Conservation (phyloP, 2,113 vertebrate genomes). For the Platanista minor region DNA sequence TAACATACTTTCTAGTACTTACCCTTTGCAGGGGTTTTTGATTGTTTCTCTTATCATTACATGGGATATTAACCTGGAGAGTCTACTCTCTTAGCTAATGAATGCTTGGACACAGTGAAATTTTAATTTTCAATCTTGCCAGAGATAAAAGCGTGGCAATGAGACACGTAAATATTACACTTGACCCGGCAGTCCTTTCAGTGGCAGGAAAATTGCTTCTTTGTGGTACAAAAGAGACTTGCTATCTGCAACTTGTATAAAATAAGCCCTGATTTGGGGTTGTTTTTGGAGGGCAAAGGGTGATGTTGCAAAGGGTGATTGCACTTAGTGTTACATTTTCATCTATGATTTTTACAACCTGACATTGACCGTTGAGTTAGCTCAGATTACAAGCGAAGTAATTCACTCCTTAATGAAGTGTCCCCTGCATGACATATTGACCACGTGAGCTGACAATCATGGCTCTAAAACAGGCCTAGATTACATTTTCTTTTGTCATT, state of each 20-base stretch:
- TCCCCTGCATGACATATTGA: constrained; percentile 73
- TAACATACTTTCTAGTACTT: not conserved
- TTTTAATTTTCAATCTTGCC: not conserved
- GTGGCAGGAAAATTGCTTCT: constrained; percentile 45
- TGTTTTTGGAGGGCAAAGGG: constrained; percentile 69
- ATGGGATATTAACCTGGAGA: not conserved
- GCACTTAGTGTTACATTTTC: constrained; percentile 71
- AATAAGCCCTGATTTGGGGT: constrained; percentile 65
- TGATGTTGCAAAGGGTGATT: constrained; percentile 53
- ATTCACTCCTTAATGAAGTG: constrained; percentile 80
- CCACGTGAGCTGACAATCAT: constrained; percentile 75
- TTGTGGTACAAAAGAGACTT: constrained; percentile 10
- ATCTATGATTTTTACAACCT: constrained; percentile 76
- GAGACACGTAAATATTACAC: constrained; percentile 8
- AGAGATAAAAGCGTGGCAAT: not conserved
- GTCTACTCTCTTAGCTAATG: constrained; percentile 31
- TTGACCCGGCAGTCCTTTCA: not conserved
- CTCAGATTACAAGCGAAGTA: constrained; percentile 77
- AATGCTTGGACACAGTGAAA: not conserved
- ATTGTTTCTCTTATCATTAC: not conserved
- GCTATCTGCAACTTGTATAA: constrained; percentile 49
- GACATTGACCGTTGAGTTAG: constrained; percentile 77
- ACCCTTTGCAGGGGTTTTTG: not conserved
- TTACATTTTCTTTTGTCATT: constrained; percentile 79
- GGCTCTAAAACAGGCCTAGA: constrained; percentile 68